These are phyloP conservation scores for Stomatorhinus walkeri DNA, from an alignment of 2,797 vertebrate species.

Conservation along the genomic window DNA sequence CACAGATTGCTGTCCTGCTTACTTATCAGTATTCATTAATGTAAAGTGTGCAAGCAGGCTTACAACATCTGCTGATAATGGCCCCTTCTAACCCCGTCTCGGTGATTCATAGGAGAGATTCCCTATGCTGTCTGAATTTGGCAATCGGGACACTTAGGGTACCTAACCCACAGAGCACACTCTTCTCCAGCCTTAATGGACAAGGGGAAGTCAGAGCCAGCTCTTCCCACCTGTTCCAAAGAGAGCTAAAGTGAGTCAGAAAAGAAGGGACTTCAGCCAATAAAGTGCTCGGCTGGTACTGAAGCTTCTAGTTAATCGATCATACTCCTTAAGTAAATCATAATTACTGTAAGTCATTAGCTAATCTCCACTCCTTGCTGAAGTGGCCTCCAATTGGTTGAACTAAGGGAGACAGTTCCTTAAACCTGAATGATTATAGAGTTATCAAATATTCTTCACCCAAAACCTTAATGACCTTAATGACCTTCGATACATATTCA, in stretches of 20 bases:
- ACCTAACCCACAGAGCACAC: neutral
- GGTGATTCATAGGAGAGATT: neutral
- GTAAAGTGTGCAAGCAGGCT: constrained; percentile 32
- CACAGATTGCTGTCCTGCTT: constrained; percentile 30
- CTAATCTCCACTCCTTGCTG: neutral
- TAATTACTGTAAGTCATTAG: neutral
- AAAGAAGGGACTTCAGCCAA: neutral
- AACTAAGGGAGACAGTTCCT: neutral
- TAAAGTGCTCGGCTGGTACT: neutral
- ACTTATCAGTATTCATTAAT: constrained; percentile 37
- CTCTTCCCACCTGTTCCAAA: neutral
- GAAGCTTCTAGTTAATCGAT: neutral
- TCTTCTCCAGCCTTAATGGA: neutral
- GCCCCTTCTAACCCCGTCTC: neutral
- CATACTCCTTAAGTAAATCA: neutral
- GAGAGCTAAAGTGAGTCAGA: neutral
- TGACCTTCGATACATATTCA: neutral
- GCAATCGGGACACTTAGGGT: neutral
- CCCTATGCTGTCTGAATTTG: neutral
- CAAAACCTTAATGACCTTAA: neutral
- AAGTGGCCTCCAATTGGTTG: neutral
- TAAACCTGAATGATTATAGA: neutral
- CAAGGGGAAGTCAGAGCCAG: neutral
- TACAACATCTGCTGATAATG: constrained; percentile 14
- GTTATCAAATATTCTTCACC: neutral